Evolutionary conservation across 1,140 invertebrate genomes (phyloP), one percentile per base, ranked within the genome.

Genomic region (Bombus sibiricus): DNA sequence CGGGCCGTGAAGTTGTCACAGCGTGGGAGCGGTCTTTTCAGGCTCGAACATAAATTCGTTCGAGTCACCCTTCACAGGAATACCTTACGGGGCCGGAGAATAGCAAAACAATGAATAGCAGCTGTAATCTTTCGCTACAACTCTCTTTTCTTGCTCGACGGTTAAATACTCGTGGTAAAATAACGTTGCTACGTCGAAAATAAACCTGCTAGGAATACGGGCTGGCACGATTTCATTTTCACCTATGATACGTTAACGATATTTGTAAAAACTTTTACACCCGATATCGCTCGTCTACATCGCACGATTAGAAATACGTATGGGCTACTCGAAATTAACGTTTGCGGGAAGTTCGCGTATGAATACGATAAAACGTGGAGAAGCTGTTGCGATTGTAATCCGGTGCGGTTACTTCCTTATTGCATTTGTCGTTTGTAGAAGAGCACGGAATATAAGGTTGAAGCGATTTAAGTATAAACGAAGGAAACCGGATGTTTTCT

Each of bases 1-100:
- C 83, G n/a, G 18, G 39, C 53, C n/a, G 62, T 25, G 37, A 59
- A 57, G 82, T 83, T 83, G 82, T 83, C 82, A 59, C 64, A 69
- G 82, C 73, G 47, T 53, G 47, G 47, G 47, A 53, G 47, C 73
- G 69, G 82, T 8, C 66, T 66, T 76, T 83, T 77, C 64, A 64
- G 28, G 47, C 43, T 69, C 43, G 18, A 18, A 47, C 41, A n/a
- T 43, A 83, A 83, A 69, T 75, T 77, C 74, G 47, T 83, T 77
- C 34, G 53, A 83, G 72, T 68, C 73, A 62, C 43, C 81, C 34
- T 68, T 83, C 81, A 18, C 34, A 22, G 22, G 37, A 37, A 68
- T 77, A 68, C 73, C 13, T 57, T 77, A 39, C 53, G 73, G 62
- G 41, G 32, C 28, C 9, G 32, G 47, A 47, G 15, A 62, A 77